A percentile compares a stretch with the other conserved stretches of the same genome.
phyloP scores from a whole-genome alignment of 2,888 invertebrate genomes.

The Bombyx huttoni region DNA sequence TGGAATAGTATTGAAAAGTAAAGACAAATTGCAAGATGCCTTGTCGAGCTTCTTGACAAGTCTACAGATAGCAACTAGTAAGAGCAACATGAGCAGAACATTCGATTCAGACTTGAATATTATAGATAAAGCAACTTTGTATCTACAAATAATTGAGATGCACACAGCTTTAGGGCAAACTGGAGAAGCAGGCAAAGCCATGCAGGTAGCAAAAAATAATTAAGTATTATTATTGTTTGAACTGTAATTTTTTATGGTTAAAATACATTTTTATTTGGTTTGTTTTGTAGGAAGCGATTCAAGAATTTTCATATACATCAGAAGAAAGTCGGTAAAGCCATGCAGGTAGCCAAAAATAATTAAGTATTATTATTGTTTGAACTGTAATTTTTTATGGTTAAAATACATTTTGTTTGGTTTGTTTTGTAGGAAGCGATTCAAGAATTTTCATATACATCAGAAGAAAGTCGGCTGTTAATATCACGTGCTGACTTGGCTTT shows the following conservation, averaged over 20 bases:
- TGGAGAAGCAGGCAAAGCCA: slow-evolving; percentile 84
- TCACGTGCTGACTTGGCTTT: slow-evolving; percentile 89
- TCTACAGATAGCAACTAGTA: slow-evolving; percentile 75
- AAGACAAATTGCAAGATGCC: slow-evolving; percentile 79
- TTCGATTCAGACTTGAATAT: slow-evolving; percentile 66
- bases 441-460: slow-evolving; percentile 82
- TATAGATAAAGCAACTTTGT: slow-evolving; percentile 88
- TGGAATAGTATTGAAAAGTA: slow-evolving; percentile 85
- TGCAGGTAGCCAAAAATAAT: slow-evolving; percentile 73
- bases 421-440: slow-evolving; percentile 70
- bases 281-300: slow-evolving; percentile 68
- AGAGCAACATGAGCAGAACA: slow-evolving; percentile 28
- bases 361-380: neutral
- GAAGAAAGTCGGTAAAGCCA: slow-evolving; percentile 86
- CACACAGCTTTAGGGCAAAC: slow-evolving; percentile 78
- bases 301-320: slow-evolving; percentile 81
- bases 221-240: neutral
- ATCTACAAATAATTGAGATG: slow-evolving; percentile 87
- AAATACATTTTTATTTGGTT: too few species aligned
- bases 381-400: too few species aligned
- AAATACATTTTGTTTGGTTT: too few species aligned
- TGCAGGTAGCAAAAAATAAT: slow-evolving; percentile 73
- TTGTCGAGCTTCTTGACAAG: slow-evolving; percentile 83
- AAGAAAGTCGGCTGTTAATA: slow-evolving; percentile 88
- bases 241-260: too few species aligned